Evolutionary conservation across 1,140 invertebrate genomes (phyloP), one percentile per base, ranked within the genome.

Genomic region (Alviniconcha marisindica): DNA sequence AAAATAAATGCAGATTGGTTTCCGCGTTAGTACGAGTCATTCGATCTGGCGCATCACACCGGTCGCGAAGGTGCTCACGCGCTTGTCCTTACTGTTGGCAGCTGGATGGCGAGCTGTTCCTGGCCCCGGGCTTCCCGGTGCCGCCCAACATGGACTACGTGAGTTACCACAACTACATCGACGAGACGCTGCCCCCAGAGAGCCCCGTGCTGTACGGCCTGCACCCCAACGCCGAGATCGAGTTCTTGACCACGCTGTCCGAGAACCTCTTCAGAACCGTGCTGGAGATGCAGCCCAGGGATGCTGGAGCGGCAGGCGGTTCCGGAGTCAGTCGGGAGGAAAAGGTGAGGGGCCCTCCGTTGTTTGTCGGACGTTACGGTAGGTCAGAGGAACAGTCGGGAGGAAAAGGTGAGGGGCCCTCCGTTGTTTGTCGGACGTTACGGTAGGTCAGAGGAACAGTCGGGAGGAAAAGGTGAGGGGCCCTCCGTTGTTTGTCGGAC

Each of bases 201-300:
- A 97, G 96, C 21, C 97, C 98, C 0, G 96, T 97, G 90, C 94
- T 99, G 2, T 99, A 99, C 90, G 98, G 98, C 0, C 93, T 99
- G 12, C 98, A 99, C 94, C 97, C 98, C 0, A 99, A 99, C 93
- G 97, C 98, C 24, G 98, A 99, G 94, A 98, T 99, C 71, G 98
- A 98, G 21, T 99, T 99, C 91, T 91, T 99, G 7, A 98, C 97
- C 0, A 97, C 96, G 0, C 97, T 96, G 0, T 97, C 97, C 0
- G 97, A 98, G 88, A 97, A 96, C 92, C 94, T 99, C 36, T 99
- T 99, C 90, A 95, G 95, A 87, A 98, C 97, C 0, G 97, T 99
- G 36, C 98, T 99, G 92, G 97, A 99, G 93, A 97, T 99, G 96
- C 98, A 99, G 91, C 98, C 98, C 0, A 94, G 97, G 89, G 97